These are phyloP conservation scores for Zosterops lateralis DNA, from an alignment of 2,113 vertebrate species.

Conservation along the genomic window DNA sequence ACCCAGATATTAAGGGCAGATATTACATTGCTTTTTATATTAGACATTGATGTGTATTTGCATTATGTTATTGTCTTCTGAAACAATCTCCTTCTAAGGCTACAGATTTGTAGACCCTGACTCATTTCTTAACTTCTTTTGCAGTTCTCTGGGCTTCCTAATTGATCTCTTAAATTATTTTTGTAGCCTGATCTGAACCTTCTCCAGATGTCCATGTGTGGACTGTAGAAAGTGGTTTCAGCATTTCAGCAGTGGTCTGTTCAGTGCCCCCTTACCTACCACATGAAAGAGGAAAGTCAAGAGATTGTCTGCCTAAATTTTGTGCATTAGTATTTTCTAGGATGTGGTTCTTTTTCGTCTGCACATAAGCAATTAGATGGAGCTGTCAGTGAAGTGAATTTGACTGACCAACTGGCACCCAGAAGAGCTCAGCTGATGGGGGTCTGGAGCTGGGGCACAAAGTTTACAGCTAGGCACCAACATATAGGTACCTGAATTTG, in stretches of 20 bases:
- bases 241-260: neutral
- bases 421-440: neutral
- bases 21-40: neutral
- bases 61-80: neutral
- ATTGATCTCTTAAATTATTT: neutral
- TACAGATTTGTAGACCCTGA: neutral
- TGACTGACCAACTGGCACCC: neutral
- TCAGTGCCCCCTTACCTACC: neutral
- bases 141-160: neutral
- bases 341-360: neutral
- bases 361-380: neutral
- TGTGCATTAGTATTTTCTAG: neutral
- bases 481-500: neutral
- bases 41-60: neutral
- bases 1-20: neutral
- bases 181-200: neutral
- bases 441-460: neutral
- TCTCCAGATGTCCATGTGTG: neutral
- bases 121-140: neutral
- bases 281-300: neutral
- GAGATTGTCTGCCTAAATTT: neutral
- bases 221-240: neutral
- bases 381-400: neutral
- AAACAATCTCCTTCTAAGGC: neutral
- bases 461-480: neutral